Evolutionary conservation across 2,113 vertebrate genomes (phyloP).

Genomic region (Entosphenus tridentatus): DNA sequence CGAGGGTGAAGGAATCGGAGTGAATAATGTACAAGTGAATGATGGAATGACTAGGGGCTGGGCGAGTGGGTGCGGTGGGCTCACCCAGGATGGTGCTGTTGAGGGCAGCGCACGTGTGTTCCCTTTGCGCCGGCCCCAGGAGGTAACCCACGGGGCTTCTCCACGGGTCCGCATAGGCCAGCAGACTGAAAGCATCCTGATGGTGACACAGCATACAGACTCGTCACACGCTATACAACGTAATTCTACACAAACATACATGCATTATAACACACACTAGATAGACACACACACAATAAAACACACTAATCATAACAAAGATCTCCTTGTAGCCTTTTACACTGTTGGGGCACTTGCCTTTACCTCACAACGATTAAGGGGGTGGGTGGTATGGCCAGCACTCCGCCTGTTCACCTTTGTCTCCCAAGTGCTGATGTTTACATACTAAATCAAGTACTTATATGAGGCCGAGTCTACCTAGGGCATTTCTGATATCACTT

Average conservation of each 20-base stretch:
- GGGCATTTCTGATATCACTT: no score
- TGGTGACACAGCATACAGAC: no score
- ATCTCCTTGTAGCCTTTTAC: background rate
- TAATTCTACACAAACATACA: slow-evolving; percentile 9
- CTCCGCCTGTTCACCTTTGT: no score
- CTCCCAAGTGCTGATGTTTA: no score
- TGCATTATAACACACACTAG: background rate
- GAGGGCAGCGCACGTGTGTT: slow-evolving; percentile 90
- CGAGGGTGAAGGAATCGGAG: background rate
- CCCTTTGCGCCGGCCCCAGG: slow-evolving; percentile 81
- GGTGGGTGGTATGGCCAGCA: no score
- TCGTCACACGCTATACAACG: no score
- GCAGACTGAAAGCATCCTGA: slow-evolving; percentile 87
- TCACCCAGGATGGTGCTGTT: slow-evolving; percentile 98
- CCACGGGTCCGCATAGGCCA: slow-evolving; percentile 94
- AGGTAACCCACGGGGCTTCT: slow-evolving; percentile 91
- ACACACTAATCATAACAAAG: background rate
- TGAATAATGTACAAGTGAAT: background rate
- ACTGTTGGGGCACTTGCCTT: no score
- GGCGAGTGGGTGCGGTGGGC: slow-evolving; percentile 2
- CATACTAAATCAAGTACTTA: no score
- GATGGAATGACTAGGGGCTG: background rate
- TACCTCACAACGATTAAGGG: no score
- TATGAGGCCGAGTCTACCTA: no score
- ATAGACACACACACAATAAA: background rate